These are phyloP conservation scores for Vulpes ferrilata DNA, from an alignment of 2,113 vertebrate species.

Conservation along the genomic window DNA sequence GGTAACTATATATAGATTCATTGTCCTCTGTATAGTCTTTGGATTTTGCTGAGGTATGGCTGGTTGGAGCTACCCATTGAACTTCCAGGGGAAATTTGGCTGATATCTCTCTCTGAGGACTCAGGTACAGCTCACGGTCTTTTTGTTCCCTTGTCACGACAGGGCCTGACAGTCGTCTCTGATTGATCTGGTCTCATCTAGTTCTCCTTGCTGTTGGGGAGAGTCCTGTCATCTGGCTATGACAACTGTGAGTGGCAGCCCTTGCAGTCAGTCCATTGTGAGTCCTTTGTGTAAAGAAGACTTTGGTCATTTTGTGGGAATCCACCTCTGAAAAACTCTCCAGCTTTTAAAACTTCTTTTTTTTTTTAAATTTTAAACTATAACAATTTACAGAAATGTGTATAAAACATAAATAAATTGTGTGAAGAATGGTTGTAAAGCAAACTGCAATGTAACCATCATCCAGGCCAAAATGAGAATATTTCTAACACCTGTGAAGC, in stretches of 20 bases:
- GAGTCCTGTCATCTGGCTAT: background rate
- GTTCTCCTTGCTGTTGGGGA: background rate
- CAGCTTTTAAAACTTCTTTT: background rate
- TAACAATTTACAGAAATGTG: background rate
- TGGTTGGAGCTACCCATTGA: background rate
- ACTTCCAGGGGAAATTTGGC: background rate
- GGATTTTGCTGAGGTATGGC: background rate
- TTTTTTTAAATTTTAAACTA: background rate
- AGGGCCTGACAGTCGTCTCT: background rate
- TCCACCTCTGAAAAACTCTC: background rate
- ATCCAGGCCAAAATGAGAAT: background rate
- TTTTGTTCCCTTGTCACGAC: background rate
- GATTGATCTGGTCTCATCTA: background rate
- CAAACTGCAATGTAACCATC: background rate
- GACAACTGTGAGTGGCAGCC: background rate
- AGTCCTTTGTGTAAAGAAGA: background rate
- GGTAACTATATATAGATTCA: background rate
- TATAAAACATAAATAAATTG: background rate
- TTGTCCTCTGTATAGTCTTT: background rate
- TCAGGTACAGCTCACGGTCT: background rate
- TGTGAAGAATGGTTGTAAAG: constrained; percentile 10
- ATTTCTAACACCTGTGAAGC: background rate
- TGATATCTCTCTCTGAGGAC: background rate
- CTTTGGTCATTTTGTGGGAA: background rate
- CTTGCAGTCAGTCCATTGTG: background rate